Evolutionary conservation across 2,113 vertebrate species (phyloP), one percentile per base, ranked within the genome.

Genomic region (Lipophrys pholis): DNA sequence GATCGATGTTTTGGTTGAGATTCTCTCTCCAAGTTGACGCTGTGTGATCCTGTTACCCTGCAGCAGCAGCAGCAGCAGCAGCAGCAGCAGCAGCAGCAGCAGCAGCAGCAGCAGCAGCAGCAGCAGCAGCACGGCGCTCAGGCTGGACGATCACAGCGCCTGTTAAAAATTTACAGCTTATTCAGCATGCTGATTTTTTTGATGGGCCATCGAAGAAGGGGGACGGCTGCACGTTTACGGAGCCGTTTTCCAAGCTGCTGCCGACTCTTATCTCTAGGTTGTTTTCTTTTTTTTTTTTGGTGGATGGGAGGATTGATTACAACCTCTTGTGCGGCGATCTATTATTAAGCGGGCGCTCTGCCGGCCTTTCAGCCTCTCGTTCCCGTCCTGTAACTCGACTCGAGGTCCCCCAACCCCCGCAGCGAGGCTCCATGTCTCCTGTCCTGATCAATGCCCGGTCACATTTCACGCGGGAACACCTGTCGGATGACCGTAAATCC

Each of bases 391-490:
- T 76, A 88, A 91, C 80, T 7, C 2, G 66, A 90, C 66, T 55
- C 30, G 0, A 6, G 4, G 48, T 14, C 21, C 21, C 21, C 21
- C 21, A 2, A 2, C 21, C 4, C 21, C 21, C 4, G 21, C 21
- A 2, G 21, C 21, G 21, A 30, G 21, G 21, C 21, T 30, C 75
- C 45, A 21, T 38, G 48, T 69, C 57, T n/a, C 21, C 21, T 4
- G 10, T 50, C 54, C 80, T 55, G 78, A 77, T 87, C 83, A 69
- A 83, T 76, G 79, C 50, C 49, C 51, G 83, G 75, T 91, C 87
- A 55, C 40, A 15, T 92, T 87, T 85, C 89, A 85, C 60, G 69
- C 11, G 73, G 75, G 63, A 82, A 77, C 80, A 83, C 73, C 83
- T 85, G 87, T 74, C 58, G 36, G 55, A 56, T 16, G 0, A 48